Evolutionary conservation across 1,140 invertebrate species (phyloP).

Genomic region (Ostrea edulis): DNA sequence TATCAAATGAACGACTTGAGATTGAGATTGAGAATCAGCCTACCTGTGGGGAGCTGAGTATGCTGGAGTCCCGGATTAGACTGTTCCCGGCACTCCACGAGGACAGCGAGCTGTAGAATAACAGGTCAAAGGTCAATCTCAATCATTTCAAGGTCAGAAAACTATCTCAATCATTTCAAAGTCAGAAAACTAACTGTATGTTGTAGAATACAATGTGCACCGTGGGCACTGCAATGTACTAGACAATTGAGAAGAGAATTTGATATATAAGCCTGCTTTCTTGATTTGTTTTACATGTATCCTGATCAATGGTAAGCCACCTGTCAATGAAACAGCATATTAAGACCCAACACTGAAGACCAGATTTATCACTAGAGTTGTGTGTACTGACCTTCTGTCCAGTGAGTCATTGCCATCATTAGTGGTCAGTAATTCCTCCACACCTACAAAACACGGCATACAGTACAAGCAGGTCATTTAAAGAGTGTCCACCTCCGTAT

Average conservation of each 20-base stretch:
- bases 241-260: too few species aligned
- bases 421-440: slow-evolving; percentile 75
- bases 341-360: too few species aligned
- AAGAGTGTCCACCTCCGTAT: too few species aligned
- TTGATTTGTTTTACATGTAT: too few species aligned
- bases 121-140: not conserved
- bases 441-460: slow-evolving; percentile 59
- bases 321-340: too few species aligned
- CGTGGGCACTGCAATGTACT: too few species aligned
- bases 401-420: slow-evolving; percentile 66
- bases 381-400: slow-evolving; percentile 65
- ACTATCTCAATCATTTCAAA: not conserved
- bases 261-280: too few species aligned
- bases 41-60: slow-evolving; percentile 42
- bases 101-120: slow-evolving; percentile 72
- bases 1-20: too few species aligned
- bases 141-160: not conserved
- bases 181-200: not conserved
- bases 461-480: too few species aligned
- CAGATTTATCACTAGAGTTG: too few species aligned
- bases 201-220: not conserved
- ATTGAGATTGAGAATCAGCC: too few species aligned
- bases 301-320: too few species aligned
- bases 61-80: slow-evolving; percentile 48
- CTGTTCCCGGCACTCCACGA: slow-evolving; percentile 74